A percentile compares a stretch with the other conserved stretches of the same genome.
Evolutionary conservation across 2,888 invertebrate genomes (phyloP).

Genomic region (Melanophora roralis): DNA sequence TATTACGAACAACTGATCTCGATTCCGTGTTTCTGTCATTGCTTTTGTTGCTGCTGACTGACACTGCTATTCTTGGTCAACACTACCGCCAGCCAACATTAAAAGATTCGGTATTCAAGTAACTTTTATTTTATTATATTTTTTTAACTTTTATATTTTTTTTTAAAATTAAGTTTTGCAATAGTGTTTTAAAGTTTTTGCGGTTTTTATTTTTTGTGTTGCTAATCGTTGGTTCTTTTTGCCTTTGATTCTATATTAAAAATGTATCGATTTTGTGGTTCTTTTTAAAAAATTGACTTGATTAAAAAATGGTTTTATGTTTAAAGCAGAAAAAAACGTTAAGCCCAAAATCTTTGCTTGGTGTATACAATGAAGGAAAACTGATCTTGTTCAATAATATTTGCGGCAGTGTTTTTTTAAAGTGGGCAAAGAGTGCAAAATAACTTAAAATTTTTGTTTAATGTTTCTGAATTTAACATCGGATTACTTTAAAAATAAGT

Average conservation of each 20-base stretch:
- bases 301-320: too few species aligned
- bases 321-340: too few species aligned
- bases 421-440: too few species aligned
- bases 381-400: too few species aligned
- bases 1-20: not conserved
- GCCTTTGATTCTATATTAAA: not conserved
- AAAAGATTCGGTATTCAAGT: conserved; percentile 28
- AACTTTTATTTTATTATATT: not conserved
- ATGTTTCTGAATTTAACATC: too few species aligned
- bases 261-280: not conserved
- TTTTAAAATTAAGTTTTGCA: not conserved
- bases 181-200: not conserved
- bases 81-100: conserved; percentile 5
- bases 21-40: not conserved
- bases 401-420: too few species aligned
- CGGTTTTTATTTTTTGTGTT: not conserved
- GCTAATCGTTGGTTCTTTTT: not conserved
- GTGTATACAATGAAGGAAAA: too few species aligned
- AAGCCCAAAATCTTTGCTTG: too few species aligned
- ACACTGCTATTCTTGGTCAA: not conserved
- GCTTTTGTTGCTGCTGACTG: not conserved
- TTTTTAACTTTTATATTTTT: not conserved
- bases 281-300: not conserved
- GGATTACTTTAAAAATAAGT: too few species aligned
- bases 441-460: too few species aligned